Conservation (phyloP, 2,113 vertebrate genomes). For the Tychaedon coryphoeus region DNA sequence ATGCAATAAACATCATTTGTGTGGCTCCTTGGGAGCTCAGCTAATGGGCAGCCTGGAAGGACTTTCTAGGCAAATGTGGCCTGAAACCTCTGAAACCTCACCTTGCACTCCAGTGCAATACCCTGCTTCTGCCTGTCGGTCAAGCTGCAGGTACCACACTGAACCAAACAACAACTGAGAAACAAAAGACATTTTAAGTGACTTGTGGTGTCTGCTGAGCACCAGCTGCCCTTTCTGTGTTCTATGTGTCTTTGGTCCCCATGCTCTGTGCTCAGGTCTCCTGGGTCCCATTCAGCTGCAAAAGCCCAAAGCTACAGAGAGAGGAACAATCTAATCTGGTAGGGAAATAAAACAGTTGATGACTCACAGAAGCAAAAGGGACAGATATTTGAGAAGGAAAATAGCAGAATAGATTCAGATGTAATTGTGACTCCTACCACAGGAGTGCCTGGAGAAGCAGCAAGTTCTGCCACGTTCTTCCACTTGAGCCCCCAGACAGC, state of each 20-base stretch:
- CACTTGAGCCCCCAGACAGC: background rate
- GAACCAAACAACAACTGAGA: slow-evolving; percentile 7
- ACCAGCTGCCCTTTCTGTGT: background rate
- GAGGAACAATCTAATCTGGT: background rate
- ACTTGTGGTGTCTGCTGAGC: background rate
- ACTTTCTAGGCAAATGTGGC: background rate
- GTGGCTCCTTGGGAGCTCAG: background rate
- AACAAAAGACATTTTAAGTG: slow-evolving; percentile 27
- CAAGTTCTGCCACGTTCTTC: rapidly evolving
- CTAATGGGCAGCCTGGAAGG: background rate
- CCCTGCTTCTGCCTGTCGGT: background rate
- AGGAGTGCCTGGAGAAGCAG: background rate
- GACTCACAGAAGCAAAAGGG: background rate
- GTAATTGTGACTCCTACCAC: background rate
- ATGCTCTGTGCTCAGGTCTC: background rate
- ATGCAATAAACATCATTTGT: background rate
- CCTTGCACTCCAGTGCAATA: background rate
- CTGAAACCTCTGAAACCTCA: background rate
- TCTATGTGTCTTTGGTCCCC: background rate
- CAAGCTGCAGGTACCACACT: background rate
- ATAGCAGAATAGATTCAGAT: background rate
- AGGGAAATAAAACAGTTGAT: slow-evolving; percentile 1
- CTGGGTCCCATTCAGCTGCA: background rate
- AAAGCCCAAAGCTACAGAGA: background rate
- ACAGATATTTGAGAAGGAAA: background rate